Evolutionary conservation across 2,888 invertebrate genomes (phyloP), one percentile per base, ranked within the genome.

Genomic region (Linnaemya tessellans): DNA sequence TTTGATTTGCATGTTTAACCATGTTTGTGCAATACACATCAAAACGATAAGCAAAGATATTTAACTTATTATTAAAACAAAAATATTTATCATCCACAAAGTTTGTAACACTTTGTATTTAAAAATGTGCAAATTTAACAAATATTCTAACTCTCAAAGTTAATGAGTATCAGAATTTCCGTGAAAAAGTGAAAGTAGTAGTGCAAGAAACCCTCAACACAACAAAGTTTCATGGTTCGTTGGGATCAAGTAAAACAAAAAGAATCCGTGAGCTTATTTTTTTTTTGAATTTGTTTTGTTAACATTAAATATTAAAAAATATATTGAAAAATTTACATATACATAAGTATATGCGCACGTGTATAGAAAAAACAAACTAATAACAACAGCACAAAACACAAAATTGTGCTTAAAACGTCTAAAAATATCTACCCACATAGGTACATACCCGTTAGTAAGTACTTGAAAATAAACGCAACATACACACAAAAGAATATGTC

Each of bases 91-190:
- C 3, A 56, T 18, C 4, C 1, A 22, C 54, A 13, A 71, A 71
- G 22, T 71, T 4, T 25, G n/a, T 75, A 58, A 41, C 65, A 77
- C n/a, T n/a, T n/a, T n/a, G 4, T 35, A 73, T 73, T 67, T 83
- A 71, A 49, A 56, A 8, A 30, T 77, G 58, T 65, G 49, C 62
- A 71, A 73, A 83, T 56, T 25, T 30, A 18, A 43, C 64, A 68
- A 74, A 46, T 41, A 74, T 13, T 49, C 15, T 35, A 18, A 22
- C 25, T 54, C 20, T 43, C 74, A 51, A 78, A 30, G 46, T n/a
- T 68, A 68, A 65, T 58, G 58, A 58, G 30, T 7, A 30, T 18
- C 3, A 58, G 43, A 25, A 30, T 46, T 18, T 30, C 11, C 43
- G 65, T 43, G 58, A 49, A 73, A 73, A 79, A 64, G 65, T 70